Percentiles rank a stretch among this genome's conserved stretches.
phyloP scores from a whole-genome alignment of 1,140 invertebrate genomes.

The Macrosteles quadrilineatus region DNA sequence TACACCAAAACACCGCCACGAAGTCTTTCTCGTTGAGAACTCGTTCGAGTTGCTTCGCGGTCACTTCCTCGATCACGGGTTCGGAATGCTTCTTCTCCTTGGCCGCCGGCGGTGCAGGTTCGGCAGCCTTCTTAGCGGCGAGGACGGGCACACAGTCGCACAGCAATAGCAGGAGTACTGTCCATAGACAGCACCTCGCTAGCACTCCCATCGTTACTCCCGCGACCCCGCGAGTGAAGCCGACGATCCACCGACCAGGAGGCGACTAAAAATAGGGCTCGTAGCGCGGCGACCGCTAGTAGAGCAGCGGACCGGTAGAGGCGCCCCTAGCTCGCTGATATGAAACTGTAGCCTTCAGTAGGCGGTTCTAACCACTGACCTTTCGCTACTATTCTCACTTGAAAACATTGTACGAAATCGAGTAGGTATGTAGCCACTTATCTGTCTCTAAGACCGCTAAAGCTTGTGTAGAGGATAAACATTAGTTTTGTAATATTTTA shows the following conservation, averaged over 20 bases:
- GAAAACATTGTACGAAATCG: too few species aligned
- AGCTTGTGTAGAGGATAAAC: too few species aligned
- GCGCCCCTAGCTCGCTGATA: neutral
- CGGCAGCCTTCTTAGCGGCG: slow-evolving; percentile 48
- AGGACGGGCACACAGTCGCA: slow-evolving; percentile 39
- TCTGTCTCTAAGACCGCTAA: too few species aligned
- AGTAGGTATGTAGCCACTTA: too few species aligned
- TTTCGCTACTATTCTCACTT: too few species aligned
- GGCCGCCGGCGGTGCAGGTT: slow-evolving; percentile 48
- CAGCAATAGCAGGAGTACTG: slow-evolving; percentile 31
- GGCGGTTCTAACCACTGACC: too few species aligned
- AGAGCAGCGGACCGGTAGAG: neutral
- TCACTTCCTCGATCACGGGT: slow-evolving; percentile 88
- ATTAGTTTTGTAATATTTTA: too few species aligned
- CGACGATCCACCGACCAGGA: slow-evolving; percentile 19
- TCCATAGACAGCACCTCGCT: slow-evolving; percentile 1
- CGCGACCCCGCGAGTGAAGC: slow-evolving; percentile 23
- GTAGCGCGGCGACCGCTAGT: neutral
- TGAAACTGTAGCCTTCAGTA: too few species aligned
- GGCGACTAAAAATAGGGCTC: slow-evolving; percentile 25
- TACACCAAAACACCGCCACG: slow-evolving; percentile 95
- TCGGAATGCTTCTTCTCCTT: slow-evolving; percentile 38
- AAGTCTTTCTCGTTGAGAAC: slow-evolving; percentile 87
- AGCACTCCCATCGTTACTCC: slow-evolving; percentile 17
- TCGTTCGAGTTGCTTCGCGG: slow-evolving; percentile 85